Percentiles rank a stretch among this genome's conserved stretches.
Evolutionary conservation across 1,140 invertebrate species (phyloP).

Genomic region (Bombus polaris): DNA sequence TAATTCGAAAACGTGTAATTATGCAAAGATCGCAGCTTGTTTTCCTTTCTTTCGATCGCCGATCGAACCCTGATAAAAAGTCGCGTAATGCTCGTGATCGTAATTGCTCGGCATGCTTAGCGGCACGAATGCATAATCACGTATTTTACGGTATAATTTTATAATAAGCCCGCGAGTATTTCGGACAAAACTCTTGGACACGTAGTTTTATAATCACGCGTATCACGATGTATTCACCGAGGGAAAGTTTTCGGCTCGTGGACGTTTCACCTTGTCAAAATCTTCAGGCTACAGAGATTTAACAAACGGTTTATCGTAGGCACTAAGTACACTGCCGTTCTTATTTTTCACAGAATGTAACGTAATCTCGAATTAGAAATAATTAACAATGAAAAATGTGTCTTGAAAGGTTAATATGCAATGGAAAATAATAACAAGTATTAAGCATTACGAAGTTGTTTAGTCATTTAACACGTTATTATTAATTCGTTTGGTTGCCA

Average conservation of each 20-base stretch:
- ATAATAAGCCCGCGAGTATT: not conserved
- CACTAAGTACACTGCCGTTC: too few relatives aligned
- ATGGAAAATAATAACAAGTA: not conserved
- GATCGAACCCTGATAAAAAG: not conserved
- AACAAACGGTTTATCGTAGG: too few relatives aligned
- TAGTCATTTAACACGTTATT: not conserved
- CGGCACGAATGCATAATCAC: conserved; percentile 9
- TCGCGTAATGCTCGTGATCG: not conserved
- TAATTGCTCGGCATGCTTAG: not conserved
- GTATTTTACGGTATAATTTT: conserved; percentile 1
- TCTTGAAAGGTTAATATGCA: too few relatives aligned
- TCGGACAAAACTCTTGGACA: not conserved
- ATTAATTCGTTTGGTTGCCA: not conserved
- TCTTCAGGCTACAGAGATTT: too few relatives aligned
- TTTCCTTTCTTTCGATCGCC: not conserved
- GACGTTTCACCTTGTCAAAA: not conserved
- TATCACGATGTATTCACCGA: not conserved
- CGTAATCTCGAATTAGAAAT: too few relatives aligned
- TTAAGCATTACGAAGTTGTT: not conserved
- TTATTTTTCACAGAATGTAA: too few relatives aligned
- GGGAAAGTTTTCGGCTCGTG: too few relatives aligned
- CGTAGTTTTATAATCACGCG: not conserved
- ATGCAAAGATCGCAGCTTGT: not conserved
- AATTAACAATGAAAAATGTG: too few relatives aligned
- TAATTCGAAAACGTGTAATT: not conserved